Evolutionary conservation across 2,888 invertebrate species (phyloP), one percentile per base, ranked within the genome.

Genomic region (Ectobius pallidus): DNA sequence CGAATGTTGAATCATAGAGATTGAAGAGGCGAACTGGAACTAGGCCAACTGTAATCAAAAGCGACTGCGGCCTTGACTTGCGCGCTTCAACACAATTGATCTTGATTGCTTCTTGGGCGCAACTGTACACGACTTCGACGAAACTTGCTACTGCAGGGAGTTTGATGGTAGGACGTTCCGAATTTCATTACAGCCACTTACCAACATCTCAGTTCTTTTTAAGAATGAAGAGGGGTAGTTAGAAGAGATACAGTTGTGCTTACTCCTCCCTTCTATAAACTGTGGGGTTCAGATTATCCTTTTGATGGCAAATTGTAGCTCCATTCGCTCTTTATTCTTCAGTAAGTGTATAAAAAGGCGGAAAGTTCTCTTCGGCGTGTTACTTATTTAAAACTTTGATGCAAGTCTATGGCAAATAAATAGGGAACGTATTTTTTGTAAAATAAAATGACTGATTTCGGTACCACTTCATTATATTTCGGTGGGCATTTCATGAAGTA

Each of bases 41-140:
- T 39, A 63, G 63, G 63, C 25, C 63, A 63, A 20, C 39, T 25
- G 16, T 42, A 63, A 63, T 63, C 63, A 63, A 25, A 63, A 63
- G 25, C n/a, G n/a, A n/a, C 63, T 20, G 32, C 22, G 63, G 42
- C 39, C 42, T 39, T 20, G 34, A 42, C 42, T 63, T 42, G 39
- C 20, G 42, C 63, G 11, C 42, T 16, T 42, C 63, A 42, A 42
- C 63, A 63, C 63, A 63, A 63, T 63, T 63, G 63, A 34, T 22
- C 42, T 63, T 63, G 63, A 63, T 63, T 63, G 63, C 42, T 22
- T 63, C 63, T 42, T 63, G 63, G 63, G 42, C 25, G 22, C 20
- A 42, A 42, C 42, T 42, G n/a, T n/a, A n/a, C 22, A 63, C 25
- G 63, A 63, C 63, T 42, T 63, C 7, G 16, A n/a, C n/a, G 63